These are phyloP conservation scores for Paratilapia polleni DNA, from an alignment of 2,113 vertebrate species.

Conservation along the genomic window DNA sequence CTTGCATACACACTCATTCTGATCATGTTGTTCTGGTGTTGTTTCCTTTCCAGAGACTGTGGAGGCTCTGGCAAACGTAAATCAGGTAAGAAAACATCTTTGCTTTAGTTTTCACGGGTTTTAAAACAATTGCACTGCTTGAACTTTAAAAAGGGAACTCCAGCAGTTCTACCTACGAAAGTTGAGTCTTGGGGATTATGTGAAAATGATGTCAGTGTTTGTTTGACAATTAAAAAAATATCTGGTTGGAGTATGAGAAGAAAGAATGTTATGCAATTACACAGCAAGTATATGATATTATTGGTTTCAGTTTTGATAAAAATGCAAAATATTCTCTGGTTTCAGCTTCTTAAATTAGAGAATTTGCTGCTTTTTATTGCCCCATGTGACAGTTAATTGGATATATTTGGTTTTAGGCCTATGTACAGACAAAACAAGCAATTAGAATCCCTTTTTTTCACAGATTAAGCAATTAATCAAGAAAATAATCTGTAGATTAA, in stretches of 20 bases:
- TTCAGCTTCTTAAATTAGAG: background rate
- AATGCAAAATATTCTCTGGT: background rate
- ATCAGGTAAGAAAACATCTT: constrained; percentile 85
- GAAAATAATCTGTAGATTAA: background rate
- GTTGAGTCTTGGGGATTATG: background rate
- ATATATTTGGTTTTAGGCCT: background rate
- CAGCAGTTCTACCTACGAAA: background rate
- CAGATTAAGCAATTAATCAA: background rate
- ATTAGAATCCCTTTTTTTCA: background rate
- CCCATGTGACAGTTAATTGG: background rate
- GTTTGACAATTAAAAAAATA: background rate
- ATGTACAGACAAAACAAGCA: background rate
- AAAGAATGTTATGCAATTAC: background rate
- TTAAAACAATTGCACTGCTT: background rate
- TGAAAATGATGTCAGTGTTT: background rate
- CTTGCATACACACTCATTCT: constrained; percentile 54
- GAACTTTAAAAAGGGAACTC: background rate
- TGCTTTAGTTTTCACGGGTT: background rate
- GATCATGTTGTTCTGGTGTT: constrained; percentile 93
- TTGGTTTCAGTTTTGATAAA: background rate
- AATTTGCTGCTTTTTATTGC: background rate
- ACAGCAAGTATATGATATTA: background rate
- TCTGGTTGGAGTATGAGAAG: background rate
- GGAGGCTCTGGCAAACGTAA: constrained; percentile 87
- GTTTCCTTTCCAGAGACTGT: constrained; percentile 92